Evolutionary conservation across 1,140 invertebrate genomes (phyloP).

Genomic region (Trinorchestia longiramus): DNA sequence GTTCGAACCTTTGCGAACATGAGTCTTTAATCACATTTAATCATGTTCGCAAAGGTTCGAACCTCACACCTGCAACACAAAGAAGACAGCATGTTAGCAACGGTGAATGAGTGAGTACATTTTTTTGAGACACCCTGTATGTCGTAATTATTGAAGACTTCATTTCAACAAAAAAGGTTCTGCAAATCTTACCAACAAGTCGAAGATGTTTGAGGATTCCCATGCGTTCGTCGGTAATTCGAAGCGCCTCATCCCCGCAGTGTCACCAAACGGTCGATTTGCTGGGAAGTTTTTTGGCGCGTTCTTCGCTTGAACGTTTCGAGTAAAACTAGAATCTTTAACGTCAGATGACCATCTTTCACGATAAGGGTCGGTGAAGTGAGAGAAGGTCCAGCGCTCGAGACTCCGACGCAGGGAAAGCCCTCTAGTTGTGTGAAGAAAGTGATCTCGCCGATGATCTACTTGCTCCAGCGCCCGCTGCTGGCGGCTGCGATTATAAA

Average conservation of each 20-base stretch:
- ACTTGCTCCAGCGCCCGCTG: not conserved
- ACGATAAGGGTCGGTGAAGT: not conserved
- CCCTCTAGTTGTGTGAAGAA: not conserved
- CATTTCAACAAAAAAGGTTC: not conserved
- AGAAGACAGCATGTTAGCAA: too few relatives aligned
- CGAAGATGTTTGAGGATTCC: not conserved
- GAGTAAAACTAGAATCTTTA: not conserved
- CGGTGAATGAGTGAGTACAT: too few relatives aligned
- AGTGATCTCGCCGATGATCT: not conserved
- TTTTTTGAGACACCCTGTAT: too few relatives aligned
- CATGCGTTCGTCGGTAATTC: not conserved
- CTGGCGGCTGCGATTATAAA: not conserved
- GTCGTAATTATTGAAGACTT: not conserved
- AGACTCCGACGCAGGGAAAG: not conserved
- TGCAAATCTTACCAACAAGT: not conserved
- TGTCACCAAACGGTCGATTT: not conserved
- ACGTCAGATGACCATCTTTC: not conserved
- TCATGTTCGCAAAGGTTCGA: too few relatives aligned
- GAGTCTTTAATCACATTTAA: too few relatives aligned
- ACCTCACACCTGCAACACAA: too few relatives aligned
- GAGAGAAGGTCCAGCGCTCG: slow-evolving; percentile 41
- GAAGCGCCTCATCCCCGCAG: not conserved
- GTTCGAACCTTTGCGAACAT: too few relatives aligned
- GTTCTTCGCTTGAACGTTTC: not conserved
- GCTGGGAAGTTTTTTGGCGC: not conserved